Base-by-base conservation (phyloP, 2,888 invertebrate species). In the Brachyptera putata region DNA sequence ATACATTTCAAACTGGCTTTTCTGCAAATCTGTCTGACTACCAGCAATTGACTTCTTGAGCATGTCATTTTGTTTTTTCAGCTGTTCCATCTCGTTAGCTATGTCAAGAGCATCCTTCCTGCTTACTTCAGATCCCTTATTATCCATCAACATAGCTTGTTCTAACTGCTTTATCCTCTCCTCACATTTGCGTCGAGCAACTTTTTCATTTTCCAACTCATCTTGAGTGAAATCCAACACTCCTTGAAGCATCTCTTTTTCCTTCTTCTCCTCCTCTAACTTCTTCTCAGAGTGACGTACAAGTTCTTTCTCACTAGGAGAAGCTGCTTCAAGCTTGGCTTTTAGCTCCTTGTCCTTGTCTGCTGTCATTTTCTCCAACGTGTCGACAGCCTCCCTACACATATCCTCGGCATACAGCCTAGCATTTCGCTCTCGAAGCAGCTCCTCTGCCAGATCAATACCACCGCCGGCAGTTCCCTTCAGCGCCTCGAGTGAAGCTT, bases 161-260 rank as follows among this genome's bases (percentile, higher is more conserved):
- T 53, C 34, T 2, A 36, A 22, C n/a, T 53, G 16, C 30, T 36
- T 36, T 3, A 53, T 21, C 36, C 22, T 30, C 18, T 34, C 36
- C 18, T 53, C 36, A 21, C 18, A 24, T 36, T n/a, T 18, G 5
- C 34, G 34, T 34, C 34, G 11, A 3, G 34, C 24, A 30, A 9
- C 22, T 13, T 34, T 36, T 36, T 53, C 53, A 21, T 53, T 53
- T 36, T 53, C 36, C 3, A 53, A 22, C 34, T 53, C 53, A 14
- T 53, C 34, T 18, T 53, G 34, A 5, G 34, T 36, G 1, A 36
- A 16, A 30, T 53, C 36, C 34, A 53, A n/a, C 7, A 36, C 53
- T 7, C 36, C 53, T 36, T 53, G 53, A 14, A 53, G 14, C 21
- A 36, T 11, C 18, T 53, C 53, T 11, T 21, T 36, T 9, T 13